Conservation (phyloP, 2,888 invertebrate species). For the Limnephilus auricula region DNA sequence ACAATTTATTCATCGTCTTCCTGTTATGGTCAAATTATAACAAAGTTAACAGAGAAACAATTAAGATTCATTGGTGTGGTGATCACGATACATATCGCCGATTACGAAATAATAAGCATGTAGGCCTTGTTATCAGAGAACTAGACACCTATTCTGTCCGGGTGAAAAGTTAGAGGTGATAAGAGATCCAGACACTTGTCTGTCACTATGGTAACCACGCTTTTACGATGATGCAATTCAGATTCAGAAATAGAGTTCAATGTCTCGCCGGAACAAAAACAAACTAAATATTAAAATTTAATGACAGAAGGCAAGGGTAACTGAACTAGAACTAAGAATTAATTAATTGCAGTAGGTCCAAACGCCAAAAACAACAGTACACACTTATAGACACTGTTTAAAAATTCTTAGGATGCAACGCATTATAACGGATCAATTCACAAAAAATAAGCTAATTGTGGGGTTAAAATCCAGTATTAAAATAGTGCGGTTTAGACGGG, state of each 20-base stretch:
- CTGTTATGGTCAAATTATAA: not conserved
- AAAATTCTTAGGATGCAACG: not conserved
- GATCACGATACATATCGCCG: not conserved
- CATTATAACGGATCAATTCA: no score
- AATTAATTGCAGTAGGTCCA: no score
- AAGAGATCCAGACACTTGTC: slow-evolving; percentile 44
- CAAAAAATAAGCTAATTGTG: no score
- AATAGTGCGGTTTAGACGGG: not conserved
- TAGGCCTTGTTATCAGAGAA: not conserved
- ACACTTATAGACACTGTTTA: not conserved
- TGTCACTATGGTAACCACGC: slow-evolving; percentile 17
- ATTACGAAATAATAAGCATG: not conserved
- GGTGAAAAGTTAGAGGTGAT: slow-evolving; percentile 41
- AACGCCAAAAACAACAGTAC: not conserved
- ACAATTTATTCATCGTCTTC: not conserved
- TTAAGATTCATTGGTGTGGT: not conserved
- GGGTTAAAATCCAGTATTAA: no score
- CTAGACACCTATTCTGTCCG: not conserved
- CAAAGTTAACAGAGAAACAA: not conserved
- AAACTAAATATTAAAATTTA: not conserved
- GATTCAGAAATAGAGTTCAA: not conserved
- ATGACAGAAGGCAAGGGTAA: no score
- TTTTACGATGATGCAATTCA: not conserved
- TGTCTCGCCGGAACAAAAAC: not conserved
- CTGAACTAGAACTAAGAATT: no score